Evolutionary conservation across 2,888 invertebrate genomes (phyloP).

Genomic region (Yponomeuta malinellus): DNA sequence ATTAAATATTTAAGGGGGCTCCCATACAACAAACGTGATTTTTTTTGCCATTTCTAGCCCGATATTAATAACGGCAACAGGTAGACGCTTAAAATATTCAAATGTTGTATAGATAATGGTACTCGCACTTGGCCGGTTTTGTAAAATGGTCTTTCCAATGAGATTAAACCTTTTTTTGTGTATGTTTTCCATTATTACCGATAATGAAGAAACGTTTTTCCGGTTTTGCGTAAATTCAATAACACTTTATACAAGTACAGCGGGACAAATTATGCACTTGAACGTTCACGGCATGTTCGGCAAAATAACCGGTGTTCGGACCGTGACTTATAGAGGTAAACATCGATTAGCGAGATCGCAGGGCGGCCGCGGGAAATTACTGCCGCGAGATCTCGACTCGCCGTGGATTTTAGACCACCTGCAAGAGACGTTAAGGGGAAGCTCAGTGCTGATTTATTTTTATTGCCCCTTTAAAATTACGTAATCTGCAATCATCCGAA

Average conservation of each 20-base stretch:
- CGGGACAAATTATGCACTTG: conserved; percentile 20
- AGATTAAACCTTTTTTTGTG: no score
- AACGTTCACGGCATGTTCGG: conserved; percentile 17
- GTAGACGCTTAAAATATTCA: no score
- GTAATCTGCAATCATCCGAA: not conserved
- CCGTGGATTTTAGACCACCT: conserved; percentile 34
- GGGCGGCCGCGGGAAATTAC: conserved; percentile 34
- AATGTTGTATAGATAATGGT: no score
- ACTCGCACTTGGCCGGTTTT: no score
- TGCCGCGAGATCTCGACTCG: conserved; percentile 21
- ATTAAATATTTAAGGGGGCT: no score
- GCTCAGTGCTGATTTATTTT: not conserved
- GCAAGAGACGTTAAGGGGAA: conserved; percentile 11
- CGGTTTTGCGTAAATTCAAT: no score
- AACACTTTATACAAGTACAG: not conserved
- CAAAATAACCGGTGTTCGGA: conserved; percentile 33
- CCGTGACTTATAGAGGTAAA: conserved; percentile 50
- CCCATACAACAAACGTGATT: no score
- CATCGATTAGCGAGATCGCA: conserved; percentile 42
- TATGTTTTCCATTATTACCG: no score
- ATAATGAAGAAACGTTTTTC: no score
- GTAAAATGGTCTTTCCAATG: no score
- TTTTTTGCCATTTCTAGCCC: no score
- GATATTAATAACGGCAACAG: no score
- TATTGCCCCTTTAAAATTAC: not conserved